Evolutionary conservation across 2,888 invertebrate genomes (phyloP).

Genomic region (Papilio gigon): DNA sequence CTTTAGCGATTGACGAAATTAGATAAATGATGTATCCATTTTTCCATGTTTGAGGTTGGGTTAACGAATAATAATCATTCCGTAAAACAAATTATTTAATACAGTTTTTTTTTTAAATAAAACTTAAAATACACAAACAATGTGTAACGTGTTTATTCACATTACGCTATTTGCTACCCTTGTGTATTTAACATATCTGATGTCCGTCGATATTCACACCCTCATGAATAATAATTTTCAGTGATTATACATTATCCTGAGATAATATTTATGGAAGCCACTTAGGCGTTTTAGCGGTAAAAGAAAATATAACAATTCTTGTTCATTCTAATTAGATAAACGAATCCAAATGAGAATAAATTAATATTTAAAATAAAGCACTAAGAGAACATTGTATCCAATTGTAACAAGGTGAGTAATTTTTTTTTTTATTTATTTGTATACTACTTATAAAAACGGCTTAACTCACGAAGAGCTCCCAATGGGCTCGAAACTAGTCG

Average conservation of each 20-base stretch:
- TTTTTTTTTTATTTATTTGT: not conserved
- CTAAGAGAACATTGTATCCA: too few relatives aligned
- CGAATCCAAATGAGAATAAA: conserved; percentile 4
- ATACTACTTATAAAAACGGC: too few relatives aligned
- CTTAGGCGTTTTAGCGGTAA: conserved; percentile 4
- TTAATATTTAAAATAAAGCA: too few relatives aligned
- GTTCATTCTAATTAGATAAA: not conserved
- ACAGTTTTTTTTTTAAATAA: too few relatives aligned
- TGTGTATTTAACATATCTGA: conserved; percentile 32
- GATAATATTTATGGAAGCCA: conserved; percentile 34
- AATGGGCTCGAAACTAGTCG: too few relatives aligned
- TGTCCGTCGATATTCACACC: conserved; percentile 40
- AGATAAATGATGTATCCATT: too few relatives aligned
- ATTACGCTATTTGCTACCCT: conserved; percentile 18
- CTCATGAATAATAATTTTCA: conserved; percentile 42
- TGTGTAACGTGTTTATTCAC: conserved; percentile 25
- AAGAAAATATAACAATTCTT: conserved; percentile 22
- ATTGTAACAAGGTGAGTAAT: too few relatives aligned
- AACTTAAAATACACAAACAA: not conserved
- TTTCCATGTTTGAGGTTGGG: too few relatives aligned
- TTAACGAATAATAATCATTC: too few relatives aligned
- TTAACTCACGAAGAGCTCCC: too few relatives aligned
- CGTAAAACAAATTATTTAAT: too few relatives aligned
- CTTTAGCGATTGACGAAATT: too few relatives aligned
- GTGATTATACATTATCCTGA: conserved; percentile 36